Evolutionary conservation across 2,113 vertebrate species (phyloP).

Genomic region (Proteles cristata): DNA sequence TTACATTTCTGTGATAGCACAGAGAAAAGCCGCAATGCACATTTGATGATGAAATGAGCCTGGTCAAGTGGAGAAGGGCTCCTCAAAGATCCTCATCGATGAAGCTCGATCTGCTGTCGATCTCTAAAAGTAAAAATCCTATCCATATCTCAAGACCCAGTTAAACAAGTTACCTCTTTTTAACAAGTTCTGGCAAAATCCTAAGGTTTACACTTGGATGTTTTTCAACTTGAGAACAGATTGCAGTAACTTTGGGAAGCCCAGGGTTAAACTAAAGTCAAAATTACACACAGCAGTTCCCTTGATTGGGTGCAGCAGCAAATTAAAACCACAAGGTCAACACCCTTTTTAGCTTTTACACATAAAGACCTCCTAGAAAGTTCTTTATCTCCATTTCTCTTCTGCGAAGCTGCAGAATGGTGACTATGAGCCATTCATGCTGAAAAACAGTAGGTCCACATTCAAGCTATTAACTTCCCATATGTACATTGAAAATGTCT

Average conservation of each 20-base stretch:
- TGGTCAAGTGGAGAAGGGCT: neutral
- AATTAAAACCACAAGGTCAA: neutral
- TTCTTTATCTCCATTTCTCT: neutral
- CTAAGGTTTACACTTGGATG: neutral
- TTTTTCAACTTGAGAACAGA: conserved; percentile 8
- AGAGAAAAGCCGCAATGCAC: neutral
- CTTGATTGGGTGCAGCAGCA: neutral
- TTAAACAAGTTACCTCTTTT: conserved; percentile 15
- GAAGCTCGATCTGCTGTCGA: neutral
- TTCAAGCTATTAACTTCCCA: neutral
- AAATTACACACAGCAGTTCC: neutral
- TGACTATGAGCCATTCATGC: neutral
- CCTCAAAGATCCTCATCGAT: neutral
- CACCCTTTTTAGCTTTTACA: neutral
- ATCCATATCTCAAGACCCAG: neutral
- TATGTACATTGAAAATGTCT: conserved; percentile 12
- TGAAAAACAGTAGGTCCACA: neutral
- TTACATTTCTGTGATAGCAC: neutral
- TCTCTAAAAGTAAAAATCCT: neutral
- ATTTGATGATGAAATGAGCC: neutral
- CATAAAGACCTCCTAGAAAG: neutral
- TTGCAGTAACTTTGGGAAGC: neutral
- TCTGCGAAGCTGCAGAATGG: neutral
- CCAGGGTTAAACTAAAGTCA: neutral
- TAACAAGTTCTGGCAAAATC: neutral